These are phyloP conservation scores for Prionailurus viverrinus DNA, from an alignment of 2,113 vertebrate species.

Conservation along the genomic window DNA sequence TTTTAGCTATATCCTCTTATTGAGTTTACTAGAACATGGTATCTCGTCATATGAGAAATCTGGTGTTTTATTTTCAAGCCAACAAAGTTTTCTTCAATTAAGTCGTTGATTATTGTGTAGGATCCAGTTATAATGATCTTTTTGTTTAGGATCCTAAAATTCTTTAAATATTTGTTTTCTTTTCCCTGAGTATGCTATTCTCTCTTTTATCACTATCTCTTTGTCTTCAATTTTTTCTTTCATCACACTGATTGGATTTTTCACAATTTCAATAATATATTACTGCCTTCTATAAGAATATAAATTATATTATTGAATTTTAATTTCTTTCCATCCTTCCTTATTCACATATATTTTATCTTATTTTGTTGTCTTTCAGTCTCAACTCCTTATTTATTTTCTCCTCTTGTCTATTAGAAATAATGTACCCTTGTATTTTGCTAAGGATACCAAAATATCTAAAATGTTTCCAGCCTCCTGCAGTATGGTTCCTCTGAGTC, in stretches of 20 bases:
- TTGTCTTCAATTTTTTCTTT: background rate
- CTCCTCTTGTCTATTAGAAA: background rate
- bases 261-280: background rate
- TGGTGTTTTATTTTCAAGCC: background rate
- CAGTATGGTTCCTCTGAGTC: background rate
- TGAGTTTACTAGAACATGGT: background rate
- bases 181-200: background rate
- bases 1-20: background rate
- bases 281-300: background rate
- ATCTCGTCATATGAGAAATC: background rate
- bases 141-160: constrained; percentile 11
- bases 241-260: background rate
- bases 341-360: background rate
- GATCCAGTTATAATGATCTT: background rate
- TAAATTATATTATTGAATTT: background rate
- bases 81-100: constrained; percentile 1
- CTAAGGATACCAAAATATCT: background rate
- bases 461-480: background rate
- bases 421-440: background rate
- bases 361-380: background rate
- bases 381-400: background rate
- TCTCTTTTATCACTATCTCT: background rate
- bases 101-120: background rate
- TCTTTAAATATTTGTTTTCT: background rate
- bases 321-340: background rate